These are phyloP conservation scores for Cryptus viduatorius DNA, from an alignment of 2,888 invertebrate species.

Conservation along the genomic window DNA sequence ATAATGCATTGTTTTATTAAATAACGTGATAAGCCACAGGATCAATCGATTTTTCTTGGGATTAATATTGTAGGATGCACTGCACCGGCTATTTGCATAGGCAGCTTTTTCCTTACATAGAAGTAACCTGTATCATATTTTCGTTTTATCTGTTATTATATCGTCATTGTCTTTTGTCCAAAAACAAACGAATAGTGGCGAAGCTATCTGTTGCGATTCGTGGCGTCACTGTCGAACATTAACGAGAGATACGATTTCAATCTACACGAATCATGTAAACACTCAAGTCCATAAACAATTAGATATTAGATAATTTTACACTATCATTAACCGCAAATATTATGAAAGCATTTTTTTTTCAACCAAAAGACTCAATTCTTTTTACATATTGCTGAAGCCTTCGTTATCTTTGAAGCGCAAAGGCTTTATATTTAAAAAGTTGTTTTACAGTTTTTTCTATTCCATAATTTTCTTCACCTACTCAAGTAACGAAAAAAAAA, in stretches of 20 bases:
- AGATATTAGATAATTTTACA: neutral
- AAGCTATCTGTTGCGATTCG: neutral
- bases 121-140: constrained; percentile 58
- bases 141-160: constrained; percentile 23
- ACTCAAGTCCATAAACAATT: too few species aligned
- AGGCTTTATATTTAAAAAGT: too few species aligned
- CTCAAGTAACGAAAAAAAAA: neutral
- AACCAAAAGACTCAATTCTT: too few species aligned
- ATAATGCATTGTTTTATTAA: too few species aligned
- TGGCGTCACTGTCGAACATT: neutral
- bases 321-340: neutral
- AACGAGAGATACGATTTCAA: too few species aligned
- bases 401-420: neutral
- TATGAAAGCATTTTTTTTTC: too few species aligned
- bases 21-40: neutral
- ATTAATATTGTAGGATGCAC: constrained; percentile 70
- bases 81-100: constrained; percentile 77
- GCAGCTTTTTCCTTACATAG: constrained; percentile 71
- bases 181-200: neutral
- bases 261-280: too few species aligned
- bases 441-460: neutral
- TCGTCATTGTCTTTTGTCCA: constrained; percentile 1
- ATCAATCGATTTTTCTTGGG: neutral
- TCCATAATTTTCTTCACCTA: neutral
- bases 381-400: too few species aligned